Evolutionary conservation across 2,888 invertebrate genomes (phyloP), one percentile per base, ranked within the genome.

Genomic region (Anticlea derivata): DNA sequence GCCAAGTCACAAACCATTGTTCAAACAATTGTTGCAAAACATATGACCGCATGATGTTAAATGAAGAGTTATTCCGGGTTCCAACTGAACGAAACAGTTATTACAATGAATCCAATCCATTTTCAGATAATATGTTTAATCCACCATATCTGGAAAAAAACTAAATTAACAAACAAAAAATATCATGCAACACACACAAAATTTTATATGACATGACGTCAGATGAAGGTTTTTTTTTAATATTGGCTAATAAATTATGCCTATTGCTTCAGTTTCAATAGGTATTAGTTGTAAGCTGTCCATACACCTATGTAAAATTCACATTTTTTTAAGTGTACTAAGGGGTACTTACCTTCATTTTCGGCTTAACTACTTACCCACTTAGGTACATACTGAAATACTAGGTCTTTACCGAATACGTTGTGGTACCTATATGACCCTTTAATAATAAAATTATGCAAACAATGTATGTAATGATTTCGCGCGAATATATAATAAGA

Each of bases 61-160:
- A 73, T 87, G 83, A 50, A 91, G 73, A 58, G 80, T 75, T 45
- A 83, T 82, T 61, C 86, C 84, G 24, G 86, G 83, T 70, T 85
- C 81, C 65, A 91, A 76, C 55, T 91, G 91, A 50, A 73, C 68
- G 68, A 83, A 90, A 76, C 91, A 91, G 68, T 87, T 83, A 68
- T 91, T 91, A 64, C 91, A 91, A 75, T 90, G 91, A 67, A 90
- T 91, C 91, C 91, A 91, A 77, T 91, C 91, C 91, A 90, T 91
- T 55, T 17, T 38, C 5, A 34, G 12, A 66, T 50, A 55, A 29
- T 52, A n/a, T n/a, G n/a, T 38, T 55, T 44, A 24, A 30, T 29
- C 48, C 10, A 31, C 31, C 33, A 50, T 53, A 40, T 30, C 45
- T 43, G 31, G 34, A 13, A 53, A 55, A 46, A 38, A 38, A 33